These are phyloP conservation scores for Pao palembangensis DNA, from an alignment of 2,113 vertebrate genomes.

Conservation along the genomic window DNA sequence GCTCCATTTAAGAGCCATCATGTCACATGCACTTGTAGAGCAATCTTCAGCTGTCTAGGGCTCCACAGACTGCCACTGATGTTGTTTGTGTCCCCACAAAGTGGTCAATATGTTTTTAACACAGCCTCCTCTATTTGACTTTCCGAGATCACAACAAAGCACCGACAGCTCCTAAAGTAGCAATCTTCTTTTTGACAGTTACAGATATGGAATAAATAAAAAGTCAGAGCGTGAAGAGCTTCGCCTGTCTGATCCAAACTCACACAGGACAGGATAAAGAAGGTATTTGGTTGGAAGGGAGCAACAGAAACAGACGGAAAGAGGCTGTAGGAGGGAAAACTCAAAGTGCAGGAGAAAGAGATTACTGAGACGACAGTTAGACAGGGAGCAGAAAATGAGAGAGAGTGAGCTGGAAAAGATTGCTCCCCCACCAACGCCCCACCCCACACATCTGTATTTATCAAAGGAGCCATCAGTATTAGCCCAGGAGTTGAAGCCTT, in stretches of 20 bases:
- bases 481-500: slow-evolving; percentile 77
- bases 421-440: slow-evolving; percentile 41
- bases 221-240: slow-evolving; percentile 61
- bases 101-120: slow-evolving; percentile 69
- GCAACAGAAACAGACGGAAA: slow-evolving; percentile 33
- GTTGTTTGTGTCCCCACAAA: slow-evolving; percentile 65
- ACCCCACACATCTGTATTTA: slow-evolving; percentile 66
- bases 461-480: slow-evolving; percentile 73
- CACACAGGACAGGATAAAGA: slow-evolving; percentile 67
- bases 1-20: slow-evolving; percentile 27
- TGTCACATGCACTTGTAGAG: slow-evolving; percentile 40
- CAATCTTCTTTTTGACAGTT: slow-evolving; percentile 76
- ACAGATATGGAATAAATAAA: slow-evolving; percentile 76
- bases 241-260: slow-evolving; percentile 69
- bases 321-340: slow-evolving; percentile 45
- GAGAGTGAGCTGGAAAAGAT: slow-evolving; percentile 52
- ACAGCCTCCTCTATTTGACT: slow-evolving; percentile 65
- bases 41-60: slow-evolving; percentile 45
- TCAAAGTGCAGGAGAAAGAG: slow-evolving; percentile 60
- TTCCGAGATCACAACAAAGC: slow-evolving; percentile 69
- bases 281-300: slow-evolving; percentile 25
- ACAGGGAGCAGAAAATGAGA: slow-evolving; percentile 37
- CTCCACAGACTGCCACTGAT: slow-evolving; percentile 36
- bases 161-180: slow-evolving; percentile 66
- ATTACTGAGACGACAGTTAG: slow-evolving; percentile 67